phyloP scores from a whole-genome alignment of 92 coral and sea anemone genomes.

The Zoanthus sociatus region DNA sequence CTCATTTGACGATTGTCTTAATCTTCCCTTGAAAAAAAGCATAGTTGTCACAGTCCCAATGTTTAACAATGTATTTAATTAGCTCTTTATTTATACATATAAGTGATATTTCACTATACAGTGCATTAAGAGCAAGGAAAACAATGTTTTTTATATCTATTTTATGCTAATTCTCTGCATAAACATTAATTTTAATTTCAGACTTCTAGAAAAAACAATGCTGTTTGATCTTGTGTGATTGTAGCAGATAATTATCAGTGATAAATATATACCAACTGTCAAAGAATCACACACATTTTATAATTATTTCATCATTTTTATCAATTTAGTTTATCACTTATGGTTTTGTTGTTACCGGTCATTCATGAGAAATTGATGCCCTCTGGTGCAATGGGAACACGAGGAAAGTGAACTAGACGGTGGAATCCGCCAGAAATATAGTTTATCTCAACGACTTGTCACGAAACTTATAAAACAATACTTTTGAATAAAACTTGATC shows the following conservation, averaged over 20 bases:
- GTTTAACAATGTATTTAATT: background rate
- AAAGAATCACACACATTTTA: slow-evolving; percentile 10
- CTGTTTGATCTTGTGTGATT: background rate
- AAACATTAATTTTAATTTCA: no score
- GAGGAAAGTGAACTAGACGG: background rate
- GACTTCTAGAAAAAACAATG: slow-evolving; percentile 8
- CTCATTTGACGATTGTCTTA: no score
- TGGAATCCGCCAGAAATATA: background rate
- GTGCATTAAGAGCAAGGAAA: slow-evolving; percentile 13
- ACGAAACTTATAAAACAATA: background rate
- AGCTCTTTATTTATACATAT: slow-evolving; percentile 10
- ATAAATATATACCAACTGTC: slow-evolving; percentile 11
- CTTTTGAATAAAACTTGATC: slow-evolving; percentile 9
- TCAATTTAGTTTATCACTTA: background rate
- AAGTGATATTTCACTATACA: slow-evolving; percentile 6
- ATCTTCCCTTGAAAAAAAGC: slow-evolving; percentile 33
- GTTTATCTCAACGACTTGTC: background rate
- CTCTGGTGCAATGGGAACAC: no score
- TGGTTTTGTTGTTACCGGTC: background rate
- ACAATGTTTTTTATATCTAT: background rate
- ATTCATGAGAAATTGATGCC: background rate
- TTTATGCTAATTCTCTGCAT: background rate
- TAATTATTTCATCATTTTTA: background rate
- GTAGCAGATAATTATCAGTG: slow-evolving; percentile 4
- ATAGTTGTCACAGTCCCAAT: background rate